Evolutionary conservation across 2,888 invertebrate species (phyloP).

Genomic region (Germaria angustata): DNA sequence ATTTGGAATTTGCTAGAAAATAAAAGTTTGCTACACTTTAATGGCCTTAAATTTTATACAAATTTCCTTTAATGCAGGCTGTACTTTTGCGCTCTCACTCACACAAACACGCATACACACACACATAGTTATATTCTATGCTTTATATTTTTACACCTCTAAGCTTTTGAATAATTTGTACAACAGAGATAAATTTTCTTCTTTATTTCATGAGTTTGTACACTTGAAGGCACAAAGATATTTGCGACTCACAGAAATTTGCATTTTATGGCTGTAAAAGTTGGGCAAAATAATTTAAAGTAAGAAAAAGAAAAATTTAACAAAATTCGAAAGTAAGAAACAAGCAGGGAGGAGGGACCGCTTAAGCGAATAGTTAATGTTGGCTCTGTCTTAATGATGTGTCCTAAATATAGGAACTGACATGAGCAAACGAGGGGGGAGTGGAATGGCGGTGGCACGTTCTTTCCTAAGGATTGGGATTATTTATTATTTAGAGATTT

Average conservation of each 20-base stretch:
- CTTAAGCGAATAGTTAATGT: not conserved
- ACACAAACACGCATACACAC: too few relatives aligned
- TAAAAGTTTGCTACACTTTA: conserved; percentile 35
- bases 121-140: not conserved
- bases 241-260: conserved; percentile 34
- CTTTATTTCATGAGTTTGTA: conserved; percentile 31
- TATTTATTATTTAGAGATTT: conserved; percentile 44
- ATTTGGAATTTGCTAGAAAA: conserved; percentile 29
- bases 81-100: not conserved
- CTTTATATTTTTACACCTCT: conserved; percentile 58
- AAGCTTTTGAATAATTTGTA: conserved; percentile 63
- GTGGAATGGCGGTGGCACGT: not conserved
- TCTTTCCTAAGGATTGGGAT: not conserved
- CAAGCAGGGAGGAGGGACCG: not conserved
- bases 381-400: conserved; percentile 20
- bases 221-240: conserved; percentile 40
- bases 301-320: too few relatives aligned
- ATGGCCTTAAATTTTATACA: conserved; percentile 29
- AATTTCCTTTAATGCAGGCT: conserved; percentile 19
- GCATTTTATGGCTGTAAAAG: conserved; percentile 41
- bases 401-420: not conserved
- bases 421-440: not conserved
- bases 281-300: not conserved
- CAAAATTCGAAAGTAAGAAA: not conserved
- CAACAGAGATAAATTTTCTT: conserved; percentile 38